phyloP scores from a whole-genome alignment of 2,113 vertebrate species.

The Barbus barbus region DNA sequence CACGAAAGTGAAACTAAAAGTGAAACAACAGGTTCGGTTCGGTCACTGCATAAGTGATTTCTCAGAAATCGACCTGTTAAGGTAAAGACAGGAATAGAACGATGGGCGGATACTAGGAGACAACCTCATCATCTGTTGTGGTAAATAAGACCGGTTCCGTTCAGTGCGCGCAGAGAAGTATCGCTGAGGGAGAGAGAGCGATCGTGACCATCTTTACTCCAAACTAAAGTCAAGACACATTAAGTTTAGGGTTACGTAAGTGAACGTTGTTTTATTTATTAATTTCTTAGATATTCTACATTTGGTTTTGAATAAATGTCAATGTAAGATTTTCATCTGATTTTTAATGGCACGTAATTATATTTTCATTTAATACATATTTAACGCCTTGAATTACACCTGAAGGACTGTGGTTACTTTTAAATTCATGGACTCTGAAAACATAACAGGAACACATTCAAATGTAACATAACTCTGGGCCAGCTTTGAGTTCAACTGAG shows the following conservation, averaged over 20 bases:
- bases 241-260: no score
- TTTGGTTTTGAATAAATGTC: no score
- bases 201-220: no score
- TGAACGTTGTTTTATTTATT: background rate
- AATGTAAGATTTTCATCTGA: no score
- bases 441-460: background rate
- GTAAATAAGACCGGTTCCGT: background rate
- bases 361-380: background rate
- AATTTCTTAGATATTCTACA: no score
- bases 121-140: rapidly evolving
- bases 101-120: background rate
- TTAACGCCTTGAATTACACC: background rate
- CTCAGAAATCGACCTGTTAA: background rate
- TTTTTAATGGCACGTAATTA: background rate
- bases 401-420: background rate
- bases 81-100: background rate
- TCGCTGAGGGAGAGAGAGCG: no score
- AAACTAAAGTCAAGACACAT: background rate
- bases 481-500: no score
- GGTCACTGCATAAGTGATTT: background rate
- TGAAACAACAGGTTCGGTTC: background rate
- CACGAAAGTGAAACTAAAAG: background rate
- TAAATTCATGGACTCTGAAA: background rate
- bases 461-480: background rate
- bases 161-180: background rate